Base-by-base conservation (phyloP, 1,140 invertebrate genomes). In the Aphelenchoides fujianensis region DNA sequence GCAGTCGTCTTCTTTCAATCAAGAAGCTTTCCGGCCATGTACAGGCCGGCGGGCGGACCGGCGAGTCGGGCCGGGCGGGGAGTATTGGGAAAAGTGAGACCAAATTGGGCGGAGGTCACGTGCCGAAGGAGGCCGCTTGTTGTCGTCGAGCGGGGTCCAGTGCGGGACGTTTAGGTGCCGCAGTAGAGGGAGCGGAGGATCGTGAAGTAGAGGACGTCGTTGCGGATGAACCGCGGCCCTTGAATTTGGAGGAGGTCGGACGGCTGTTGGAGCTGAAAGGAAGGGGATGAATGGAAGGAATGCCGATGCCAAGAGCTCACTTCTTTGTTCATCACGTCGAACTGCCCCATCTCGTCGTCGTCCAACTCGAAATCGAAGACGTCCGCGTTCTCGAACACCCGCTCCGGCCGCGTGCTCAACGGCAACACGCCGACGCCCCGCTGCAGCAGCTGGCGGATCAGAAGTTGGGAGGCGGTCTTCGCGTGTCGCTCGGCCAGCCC, bases 361-460 rank as follows among this genome's bases (percentile, higher is more conserved):
- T 23, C 57, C n/a, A 66, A 19, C 31, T 66, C 30, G 28, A 66
- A 66, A 28, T 66, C 63, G 12, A 66, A 53, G 32, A 66, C 35
- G 30, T 66, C 19, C 30, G 57, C 27, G 32, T 66, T 66, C 57
- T 66, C 55, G 3, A 3, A 3, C 5, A 66, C 35, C 5, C 63
- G 63, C 41, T 66, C 19, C 28, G 57, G 3, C n/a, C 34, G 41
- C 27, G 63, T 66, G 3, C 23, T 30, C 57, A 30, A 30, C 16
- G 63, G 63, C 16, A 66, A 48, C 19, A 53, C 37, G 7, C 36
- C 27, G 12, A 66, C 57, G 41, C 31, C 63, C 12, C 63, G 63
- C 57, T 66, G 63, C 34, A 66, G 27, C 12, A 66, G 5, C 57
- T 66, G 63, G 2, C 63, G 63, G 37, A 66, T 66, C 32, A 66